Conservation (phyloP, 2,113 vertebrate species). For the Paraplagusia blochii region DNA sequence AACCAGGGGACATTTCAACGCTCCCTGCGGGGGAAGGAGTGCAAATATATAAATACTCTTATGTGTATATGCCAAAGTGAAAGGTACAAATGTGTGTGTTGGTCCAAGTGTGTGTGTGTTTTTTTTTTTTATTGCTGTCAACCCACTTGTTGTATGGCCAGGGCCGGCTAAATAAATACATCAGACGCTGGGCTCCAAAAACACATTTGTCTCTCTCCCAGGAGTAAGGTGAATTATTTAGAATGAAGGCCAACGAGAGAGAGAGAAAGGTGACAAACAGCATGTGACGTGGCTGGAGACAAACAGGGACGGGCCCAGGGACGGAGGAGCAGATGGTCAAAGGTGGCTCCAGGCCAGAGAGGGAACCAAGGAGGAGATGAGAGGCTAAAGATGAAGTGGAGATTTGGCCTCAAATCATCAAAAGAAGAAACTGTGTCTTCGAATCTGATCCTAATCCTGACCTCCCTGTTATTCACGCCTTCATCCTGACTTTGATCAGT, state of each 20-base stretch:
- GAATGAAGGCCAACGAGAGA: constrained; percentile 63
- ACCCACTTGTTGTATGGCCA: constrained; percentile 20
- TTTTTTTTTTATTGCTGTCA: constrained; percentile 1
- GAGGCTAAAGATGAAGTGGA: too few species aligned
- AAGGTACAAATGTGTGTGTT: constrained; percentile 8
- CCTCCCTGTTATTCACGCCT: too few species aligned
- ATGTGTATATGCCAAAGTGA: not conserved
- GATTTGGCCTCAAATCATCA: too few species aligned
- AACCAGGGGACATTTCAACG: constrained; percentile 38
- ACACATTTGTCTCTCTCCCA: constrained; percentile 63
- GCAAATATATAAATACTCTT: not conserved
- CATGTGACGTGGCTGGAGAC: constrained; percentile 21
- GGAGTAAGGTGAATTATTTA: constrained; percentile 79
- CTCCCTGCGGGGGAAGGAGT: constrained; percentile 4
- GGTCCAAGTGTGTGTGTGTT: constrained; percentile 1
- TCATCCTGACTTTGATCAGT: too few species aligned
- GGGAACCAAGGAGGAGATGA: too few species aligned
- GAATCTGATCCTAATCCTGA: too few species aligned
- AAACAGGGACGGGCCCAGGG: constrained; percentile 21
- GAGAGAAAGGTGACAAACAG: constrained; percentile 39
- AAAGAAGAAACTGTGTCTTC: too few species aligned
- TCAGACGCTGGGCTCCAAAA: constrained; percentile 43
- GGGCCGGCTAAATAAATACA: constrained; percentile 49
- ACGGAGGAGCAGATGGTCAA: constrained; percentile 59
- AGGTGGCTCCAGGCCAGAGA: too few species aligned